A percentile compares a stretch with the other conserved stretches of the same genome.
Evolutionary conservation across 2,797 vertebrate genomes (phyloP).

Genomic region (Choloepus didactylus): DNA sequence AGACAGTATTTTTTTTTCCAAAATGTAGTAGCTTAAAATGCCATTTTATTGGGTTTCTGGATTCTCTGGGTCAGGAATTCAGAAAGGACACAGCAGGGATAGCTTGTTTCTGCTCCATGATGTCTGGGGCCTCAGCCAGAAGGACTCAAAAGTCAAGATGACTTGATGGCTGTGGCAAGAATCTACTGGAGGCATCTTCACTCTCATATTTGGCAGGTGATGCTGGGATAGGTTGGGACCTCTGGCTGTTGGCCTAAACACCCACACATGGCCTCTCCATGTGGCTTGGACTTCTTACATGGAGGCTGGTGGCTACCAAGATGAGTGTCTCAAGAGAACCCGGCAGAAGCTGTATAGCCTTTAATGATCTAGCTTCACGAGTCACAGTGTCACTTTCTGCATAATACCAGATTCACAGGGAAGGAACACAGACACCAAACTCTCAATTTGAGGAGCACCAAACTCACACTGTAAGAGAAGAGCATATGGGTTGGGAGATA

Average conservation of each 20-base stretch:
- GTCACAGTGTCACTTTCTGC: not conserved
- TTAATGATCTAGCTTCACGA: not conserved
- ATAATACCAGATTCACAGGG: not conserved
- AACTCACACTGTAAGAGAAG: not conserved
- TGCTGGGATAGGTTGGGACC: not conserved
- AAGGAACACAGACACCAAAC: not conserved
- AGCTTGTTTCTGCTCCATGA: not conserved
- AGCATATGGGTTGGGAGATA: not conserved
- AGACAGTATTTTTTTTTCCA: too few species aligned
- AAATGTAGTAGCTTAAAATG: not conserved
- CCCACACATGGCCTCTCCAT: not conserved
- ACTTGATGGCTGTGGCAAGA: not conserved
- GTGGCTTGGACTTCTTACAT: not conserved
- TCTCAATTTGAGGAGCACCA: not conserved
- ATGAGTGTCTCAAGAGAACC: not conserved
- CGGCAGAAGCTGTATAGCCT: not conserved
- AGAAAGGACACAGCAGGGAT: not conserved
- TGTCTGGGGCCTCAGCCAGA: not conserved
- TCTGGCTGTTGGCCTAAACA: not conserved
- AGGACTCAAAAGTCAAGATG: not conserved
- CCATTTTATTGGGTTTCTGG: not conserved
- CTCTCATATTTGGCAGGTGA: not conserved
- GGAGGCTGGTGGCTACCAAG: not conserved
- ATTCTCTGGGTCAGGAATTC: slow-evolving; percentile 3
- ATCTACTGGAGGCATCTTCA: not conserved